Conservation (phyloP, 2,797 vertebrate genomes). For the Pseudotriccus pelzelni region DNA sequence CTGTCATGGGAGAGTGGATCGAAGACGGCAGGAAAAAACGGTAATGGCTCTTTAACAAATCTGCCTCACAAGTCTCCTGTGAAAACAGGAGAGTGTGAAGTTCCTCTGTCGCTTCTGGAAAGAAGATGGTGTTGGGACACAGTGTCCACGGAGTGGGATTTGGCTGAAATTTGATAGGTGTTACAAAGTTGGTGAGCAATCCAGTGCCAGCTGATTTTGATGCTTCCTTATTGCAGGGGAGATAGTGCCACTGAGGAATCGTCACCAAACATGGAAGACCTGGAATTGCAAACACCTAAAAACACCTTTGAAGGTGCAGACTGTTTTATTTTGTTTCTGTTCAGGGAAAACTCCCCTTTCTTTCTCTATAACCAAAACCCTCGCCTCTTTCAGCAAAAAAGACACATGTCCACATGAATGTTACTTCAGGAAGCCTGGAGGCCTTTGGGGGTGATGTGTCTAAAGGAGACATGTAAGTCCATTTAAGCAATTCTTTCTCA, state of each 20-base stretch:
- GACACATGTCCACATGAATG: conserved; percentile 70
- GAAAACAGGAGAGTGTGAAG: background rate
- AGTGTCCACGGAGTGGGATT: background rate
- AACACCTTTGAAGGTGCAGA: conserved; percentile 70
- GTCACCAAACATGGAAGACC: conserved; percentile 59
- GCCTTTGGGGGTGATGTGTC: conserved; percentile 85
- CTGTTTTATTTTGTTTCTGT: background rate
- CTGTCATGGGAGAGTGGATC: conserved; percentile 89
- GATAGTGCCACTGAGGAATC: background rate
- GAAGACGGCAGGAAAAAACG: conserved; percentile 82
- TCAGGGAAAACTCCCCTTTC: background rate
- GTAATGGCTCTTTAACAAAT: conserved; percentile 61
- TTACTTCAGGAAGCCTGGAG: conserved; percentile 85
- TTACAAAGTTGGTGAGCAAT: background rate
- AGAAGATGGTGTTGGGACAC: background rate
- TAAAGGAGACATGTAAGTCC: conserved; percentile 85
- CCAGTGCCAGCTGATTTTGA: background rate
- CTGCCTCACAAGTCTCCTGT: background rate
- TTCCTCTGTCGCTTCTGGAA: background rate
- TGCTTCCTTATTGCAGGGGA: conserved; percentile 19
- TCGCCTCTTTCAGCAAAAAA: conserved; percentile 73
- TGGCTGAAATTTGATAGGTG: background rate
- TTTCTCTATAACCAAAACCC: background rate
- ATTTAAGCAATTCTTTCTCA: background rate
- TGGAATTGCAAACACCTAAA: conserved; percentile 60